phyloP scores from a whole-genome alignment of 2,113 vertebrate species.

The Gnathonemus longibarbis region DNA sequence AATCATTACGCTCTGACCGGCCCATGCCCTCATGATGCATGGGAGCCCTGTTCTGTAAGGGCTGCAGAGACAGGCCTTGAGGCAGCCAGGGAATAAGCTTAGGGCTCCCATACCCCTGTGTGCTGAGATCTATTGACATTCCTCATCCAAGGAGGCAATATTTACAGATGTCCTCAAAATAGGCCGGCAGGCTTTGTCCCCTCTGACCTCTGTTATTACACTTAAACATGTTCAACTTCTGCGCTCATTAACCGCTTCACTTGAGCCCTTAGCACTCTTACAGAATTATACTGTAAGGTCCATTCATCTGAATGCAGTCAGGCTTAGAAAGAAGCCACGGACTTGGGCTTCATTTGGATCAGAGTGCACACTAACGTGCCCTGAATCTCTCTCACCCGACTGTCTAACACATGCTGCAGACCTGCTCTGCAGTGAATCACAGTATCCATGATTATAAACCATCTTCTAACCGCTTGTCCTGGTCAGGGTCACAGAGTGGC shows the following conservation, averaged over 20 bases:
- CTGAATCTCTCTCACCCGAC: not conserved
- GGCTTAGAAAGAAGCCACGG: not conserved
- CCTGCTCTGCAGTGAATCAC: not conserved
- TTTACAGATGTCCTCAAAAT: not conserved
- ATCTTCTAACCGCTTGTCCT: not conserved
- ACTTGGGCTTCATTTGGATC: not conserved
- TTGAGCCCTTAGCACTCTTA: not conserved
- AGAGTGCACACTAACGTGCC: not conserved
- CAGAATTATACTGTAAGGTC: not conserved
- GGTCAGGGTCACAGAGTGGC: not conserved
- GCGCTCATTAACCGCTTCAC: not conserved
- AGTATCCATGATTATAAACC: not conserved
- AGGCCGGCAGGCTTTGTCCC: not conserved
- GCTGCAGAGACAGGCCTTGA: not conserved
- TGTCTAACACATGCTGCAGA: not conserved
- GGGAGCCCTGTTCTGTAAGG: not conserved
- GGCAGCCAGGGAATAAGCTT: not conserved
- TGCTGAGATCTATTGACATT: not conserved
- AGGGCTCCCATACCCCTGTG: not conserved
- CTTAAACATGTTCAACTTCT: not conserved
- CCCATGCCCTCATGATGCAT: not conserved
- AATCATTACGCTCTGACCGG: not conserved
- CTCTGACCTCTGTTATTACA: not conserved
- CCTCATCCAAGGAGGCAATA: not conserved
- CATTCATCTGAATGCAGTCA: constrained; percentile 3